Conservation (phyloP, 2,888 invertebrate genomes). For the Orgyia antiqua region DNA sequence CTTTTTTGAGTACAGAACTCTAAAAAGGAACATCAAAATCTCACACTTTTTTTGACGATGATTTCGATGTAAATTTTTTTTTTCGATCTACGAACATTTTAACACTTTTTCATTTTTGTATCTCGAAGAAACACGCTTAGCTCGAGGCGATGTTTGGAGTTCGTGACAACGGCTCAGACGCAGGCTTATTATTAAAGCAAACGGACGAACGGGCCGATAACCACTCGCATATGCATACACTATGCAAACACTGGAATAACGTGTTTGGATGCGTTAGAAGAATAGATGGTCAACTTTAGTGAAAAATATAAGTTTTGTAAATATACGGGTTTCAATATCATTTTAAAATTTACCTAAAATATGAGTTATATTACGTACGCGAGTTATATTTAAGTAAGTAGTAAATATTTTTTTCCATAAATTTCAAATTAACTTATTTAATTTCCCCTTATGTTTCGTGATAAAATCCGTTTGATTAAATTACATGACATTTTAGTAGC, state of each 20-base stretch:
- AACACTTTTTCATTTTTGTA: conserved; percentile 45
- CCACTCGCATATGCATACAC: conserved; percentile 68
- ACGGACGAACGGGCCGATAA: conserved; percentile 64
- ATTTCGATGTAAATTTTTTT: conserved; percentile 23
- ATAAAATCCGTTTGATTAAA: too few species aligned
- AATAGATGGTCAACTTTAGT: too few species aligned
- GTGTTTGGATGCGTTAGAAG: conserved; percentile 24
- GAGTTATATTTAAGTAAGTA: too few species aligned
- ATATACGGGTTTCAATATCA: too few species aligned
- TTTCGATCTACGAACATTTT: conserved; percentile 30
- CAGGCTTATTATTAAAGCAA: conserved; percentile 72
- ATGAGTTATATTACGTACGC: too few species aligned
- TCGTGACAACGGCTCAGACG: conserved; percentile 68
- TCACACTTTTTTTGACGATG: conserved; percentile 24
- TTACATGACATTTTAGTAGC: too few species aligned
- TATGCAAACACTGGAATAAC: conserved; percentile 58
- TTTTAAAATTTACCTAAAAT: too few species aligned
- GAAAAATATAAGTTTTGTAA: too few species aligned
- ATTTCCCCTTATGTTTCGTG: too few species aligned
- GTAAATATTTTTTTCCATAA: too few species aligned
- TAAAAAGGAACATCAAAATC: conserved; percentile 14
- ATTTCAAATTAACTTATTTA: too few species aligned
- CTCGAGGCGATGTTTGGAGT: conserved; percentile 59
- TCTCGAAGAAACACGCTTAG: conserved; percentile 36
- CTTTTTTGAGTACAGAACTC: conserved; percentile 4